phyloP scores from a whole-genome alignment of 2,113 vertebrate genomes.

The Tragelaphus imberbis region DNA sequence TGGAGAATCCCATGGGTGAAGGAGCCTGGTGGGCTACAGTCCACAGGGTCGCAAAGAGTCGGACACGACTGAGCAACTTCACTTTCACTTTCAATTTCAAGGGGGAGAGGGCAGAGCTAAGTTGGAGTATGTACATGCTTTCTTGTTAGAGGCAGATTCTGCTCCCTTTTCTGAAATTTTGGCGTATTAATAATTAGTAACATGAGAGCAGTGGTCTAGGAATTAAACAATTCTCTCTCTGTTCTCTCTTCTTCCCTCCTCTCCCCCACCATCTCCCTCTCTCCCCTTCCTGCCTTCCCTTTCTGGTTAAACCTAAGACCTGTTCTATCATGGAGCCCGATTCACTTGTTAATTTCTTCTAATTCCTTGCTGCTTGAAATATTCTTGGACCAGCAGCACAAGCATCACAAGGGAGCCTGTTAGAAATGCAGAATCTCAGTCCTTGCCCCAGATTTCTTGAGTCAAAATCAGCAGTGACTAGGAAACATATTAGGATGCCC shows the following conservation, averaged over 20 bases:
- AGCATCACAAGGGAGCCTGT: neutral
- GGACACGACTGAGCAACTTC: too few species aligned
- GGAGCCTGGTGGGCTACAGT: too few species aligned
- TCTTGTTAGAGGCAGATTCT: neutral
- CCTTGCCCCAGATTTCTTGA: neutral
- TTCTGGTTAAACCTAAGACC: neutral
- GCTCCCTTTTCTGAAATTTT: neutral
- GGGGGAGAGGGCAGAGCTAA: neutral
- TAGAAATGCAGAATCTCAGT: neutral
- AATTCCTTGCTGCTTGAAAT: neutral
- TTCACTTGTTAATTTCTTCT: neutral
- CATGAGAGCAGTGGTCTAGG: neutral
- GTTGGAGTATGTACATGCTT: neutral
- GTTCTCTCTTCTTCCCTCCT: rapidly evolving
- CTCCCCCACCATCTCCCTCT: neutral
- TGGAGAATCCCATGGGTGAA: too few species aligned
- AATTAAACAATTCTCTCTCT: neutral
- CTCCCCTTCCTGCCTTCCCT: too few species aligned
- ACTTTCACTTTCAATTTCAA: too few species aligned
- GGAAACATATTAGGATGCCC: too few species aligned
- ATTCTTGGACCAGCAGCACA: neutral
- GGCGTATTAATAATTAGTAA: neutral
- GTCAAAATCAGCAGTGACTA: neutral
- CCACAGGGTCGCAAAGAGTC: too few species aligned
- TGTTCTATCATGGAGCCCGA: neutral